phyloP scores from a whole-genome alignment of 2,113 vertebrate species.

The Paralichthys olivaceus region DNA sequence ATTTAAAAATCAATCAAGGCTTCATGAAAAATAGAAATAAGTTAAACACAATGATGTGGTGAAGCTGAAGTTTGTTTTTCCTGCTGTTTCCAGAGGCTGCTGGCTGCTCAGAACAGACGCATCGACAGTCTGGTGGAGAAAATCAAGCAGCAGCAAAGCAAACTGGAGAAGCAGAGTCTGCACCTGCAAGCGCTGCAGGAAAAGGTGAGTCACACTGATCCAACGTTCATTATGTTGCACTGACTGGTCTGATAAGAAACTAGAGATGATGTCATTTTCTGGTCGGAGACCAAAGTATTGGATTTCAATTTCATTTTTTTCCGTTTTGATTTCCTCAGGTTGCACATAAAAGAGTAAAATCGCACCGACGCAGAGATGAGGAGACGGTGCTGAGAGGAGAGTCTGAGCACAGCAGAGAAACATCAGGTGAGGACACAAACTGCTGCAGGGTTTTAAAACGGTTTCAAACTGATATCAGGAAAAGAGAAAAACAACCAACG shows the following conservation, averaged over 20 bases:
- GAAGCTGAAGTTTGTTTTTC: not conserved
- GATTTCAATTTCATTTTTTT: too few species aligned
- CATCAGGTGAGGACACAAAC: slow-evolving; percentile 49
- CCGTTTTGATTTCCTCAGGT: slow-evolving; percentile 41
- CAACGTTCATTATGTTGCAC: not conserved
- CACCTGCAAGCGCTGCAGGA: slow-evolving; percentile 84
- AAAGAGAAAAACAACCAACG: not conserved
- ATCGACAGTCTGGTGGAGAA: slow-evolving; percentile 89
- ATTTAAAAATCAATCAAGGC: not conserved
- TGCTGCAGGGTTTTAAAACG: not conserved
- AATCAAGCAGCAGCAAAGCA: slow-evolving; percentile 88
- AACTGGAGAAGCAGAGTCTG: slow-evolving; percentile 89
- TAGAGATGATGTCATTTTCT: not conserved
- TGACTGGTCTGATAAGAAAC: too few species aligned
- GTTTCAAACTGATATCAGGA: not conserved
- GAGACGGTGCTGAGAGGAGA: slow-evolving; percentile 46
- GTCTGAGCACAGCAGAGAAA: not conserved
- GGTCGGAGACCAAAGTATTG: too few species aligned
- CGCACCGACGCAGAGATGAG: slow-evolving; percentile 64
- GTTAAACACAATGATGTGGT: not conserved
- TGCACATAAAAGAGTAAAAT: slow-evolving; percentile 64
- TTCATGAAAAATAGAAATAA: not conserved
- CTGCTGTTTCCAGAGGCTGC: slow-evolving; percentile 72
- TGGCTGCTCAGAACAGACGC: slow-evolving; percentile 84
- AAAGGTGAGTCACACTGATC: slow-evolving; percentile 55